phyloP scores from a whole-genome alignment of 2,888 invertebrate species.

The Acanthosepion esculentum region DNA sequence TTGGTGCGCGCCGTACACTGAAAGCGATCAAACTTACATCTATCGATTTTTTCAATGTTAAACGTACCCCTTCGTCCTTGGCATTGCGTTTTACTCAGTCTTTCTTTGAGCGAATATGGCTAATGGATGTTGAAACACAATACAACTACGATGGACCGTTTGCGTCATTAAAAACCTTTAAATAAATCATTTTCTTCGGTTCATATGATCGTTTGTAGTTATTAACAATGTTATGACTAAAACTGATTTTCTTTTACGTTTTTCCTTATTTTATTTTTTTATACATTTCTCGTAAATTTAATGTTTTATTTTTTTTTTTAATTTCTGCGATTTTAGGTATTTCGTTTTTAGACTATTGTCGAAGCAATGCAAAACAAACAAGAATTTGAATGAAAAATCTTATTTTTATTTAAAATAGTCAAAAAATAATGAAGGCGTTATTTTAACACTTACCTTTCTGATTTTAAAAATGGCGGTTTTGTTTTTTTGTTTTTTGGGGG shows the following conservation, averaged over 20 bases:
- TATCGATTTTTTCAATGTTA: constrained; percentile 33
- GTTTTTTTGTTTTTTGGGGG: no score
- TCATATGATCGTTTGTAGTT: background rate
- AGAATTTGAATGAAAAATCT: background rate
- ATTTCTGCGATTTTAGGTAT: no score
- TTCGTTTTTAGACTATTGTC: background rate
- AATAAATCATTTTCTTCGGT: background rate
- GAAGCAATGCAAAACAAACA: background rate
- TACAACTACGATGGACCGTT: background rate
- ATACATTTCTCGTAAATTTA: background rate
- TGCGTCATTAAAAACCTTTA: background rate
- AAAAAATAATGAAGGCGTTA: no score
- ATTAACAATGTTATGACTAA: background rate
- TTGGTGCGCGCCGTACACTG: background rate
- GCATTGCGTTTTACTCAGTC: background rate
- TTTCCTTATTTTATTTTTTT: background rate
- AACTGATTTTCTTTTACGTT: background rate
- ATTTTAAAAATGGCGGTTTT: no score
- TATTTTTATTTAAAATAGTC: no score
- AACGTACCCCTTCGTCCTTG: constrained; percentile 8
- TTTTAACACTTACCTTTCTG: no score
- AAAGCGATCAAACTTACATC: background rate
- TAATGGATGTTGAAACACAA: constrained; percentile 9
- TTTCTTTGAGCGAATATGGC: background rate
- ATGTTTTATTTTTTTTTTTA: background rate